Evolutionary conservation across 2,888 invertebrate species (phyloP), one percentile per base, ranked within the genome.

Genomic region (Clusia tigrina): DNA sequence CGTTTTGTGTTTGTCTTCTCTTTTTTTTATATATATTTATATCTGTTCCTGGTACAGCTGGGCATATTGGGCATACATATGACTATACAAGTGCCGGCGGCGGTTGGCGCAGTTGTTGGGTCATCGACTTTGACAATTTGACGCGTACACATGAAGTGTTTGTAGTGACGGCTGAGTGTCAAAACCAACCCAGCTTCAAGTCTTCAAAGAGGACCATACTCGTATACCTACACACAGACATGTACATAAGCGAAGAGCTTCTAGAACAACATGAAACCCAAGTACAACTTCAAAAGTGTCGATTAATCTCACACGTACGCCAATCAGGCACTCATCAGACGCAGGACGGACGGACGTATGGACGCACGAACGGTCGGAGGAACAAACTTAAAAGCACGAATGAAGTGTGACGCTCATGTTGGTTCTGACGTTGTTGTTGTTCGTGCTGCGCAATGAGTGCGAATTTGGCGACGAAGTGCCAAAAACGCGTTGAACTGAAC

Each of bases 401-500:
- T n/a, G n/a, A n/a, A n/a, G n/a, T n/a, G n/a, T n/a, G n/a, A n/a
- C n/a, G n/a, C n/a, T n/a, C n/a, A n/a, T n/a, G n/a, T n/a, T n/a
- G n/a, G n/a, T n/a, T n/a, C n/a, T n/a, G n/a, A n/a, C n/a, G 32
- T 32, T 12, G 6, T 32, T 32, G 32, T 12, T 32, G 42, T 42
- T n/a, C n/a, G 42, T 42, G 42, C 42, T n/a, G 42, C 42, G n/a
- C 9, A 10, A 17, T 42, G 42, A 17, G 9, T n/a, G 6, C 42
- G n/a, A 42, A 42, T 42, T 42, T 42, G 42, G 42, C 42, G 42
- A 42, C 32, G 12, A n/a, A 42, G 42, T n/a, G 69, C 74, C 73
- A 37, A 55, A 54, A 57, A 77, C 77, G 74, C 75, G n/a, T n/a
- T n/a, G n/a, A n/a, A n/a, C n/a, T n/a, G n/a, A 76, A 74, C 74